Evolutionary conservation across 2,888 invertebrate genomes (phyloP).

Genomic region (Boloria euphrosyne): DNA sequence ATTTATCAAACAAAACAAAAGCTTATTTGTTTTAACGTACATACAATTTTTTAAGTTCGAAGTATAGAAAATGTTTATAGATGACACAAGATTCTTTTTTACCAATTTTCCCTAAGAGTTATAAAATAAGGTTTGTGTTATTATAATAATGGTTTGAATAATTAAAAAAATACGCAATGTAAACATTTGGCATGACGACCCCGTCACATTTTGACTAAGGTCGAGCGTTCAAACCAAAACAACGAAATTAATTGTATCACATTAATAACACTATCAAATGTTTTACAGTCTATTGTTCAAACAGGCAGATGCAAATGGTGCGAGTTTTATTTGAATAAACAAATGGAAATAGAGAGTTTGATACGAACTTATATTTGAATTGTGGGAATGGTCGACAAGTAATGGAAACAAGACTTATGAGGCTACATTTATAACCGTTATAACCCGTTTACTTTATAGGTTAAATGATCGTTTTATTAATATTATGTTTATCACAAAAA

Average conservation of each 20-base stretch:
- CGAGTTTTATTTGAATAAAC: constrained; percentile 47
- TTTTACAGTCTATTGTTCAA: constrained; percentile 64
- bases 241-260: constrained; percentile 32
- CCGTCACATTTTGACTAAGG: constrained; percentile 24
- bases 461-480: background rate
- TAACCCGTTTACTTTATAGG: constrained; percentile 26
- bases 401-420: constrained; percentile 36
- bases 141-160: background rate
- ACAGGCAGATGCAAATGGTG: constrained; percentile 44
- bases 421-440: constrained; percentile 31
- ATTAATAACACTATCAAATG: constrained; percentile 37
- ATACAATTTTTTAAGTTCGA: too few species aligned
- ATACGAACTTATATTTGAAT: constrained; percentile 35
- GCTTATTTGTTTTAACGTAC: too few species aligned
- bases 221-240: constrained; percentile 15
- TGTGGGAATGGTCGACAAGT: constrained; percentile 51
- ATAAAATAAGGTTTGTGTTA: too few species aligned
- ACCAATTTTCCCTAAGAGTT: too few species aligned
- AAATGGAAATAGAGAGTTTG: constrained; percentile 46
- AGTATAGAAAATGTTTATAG: too few species aligned
- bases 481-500: too few species aligned
- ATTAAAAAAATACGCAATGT: constrained; percentile 9
- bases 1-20: too few species aligned
- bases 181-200: constrained; percentile 4
- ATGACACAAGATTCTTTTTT: too few species aligned